Percentiles rank a stretch among this genome's conserved stretches.
Evolutionary conservation across 2,113 vertebrate genomes (phyloP).

Genomic region (Amphilophus citrinellus): DNA sequence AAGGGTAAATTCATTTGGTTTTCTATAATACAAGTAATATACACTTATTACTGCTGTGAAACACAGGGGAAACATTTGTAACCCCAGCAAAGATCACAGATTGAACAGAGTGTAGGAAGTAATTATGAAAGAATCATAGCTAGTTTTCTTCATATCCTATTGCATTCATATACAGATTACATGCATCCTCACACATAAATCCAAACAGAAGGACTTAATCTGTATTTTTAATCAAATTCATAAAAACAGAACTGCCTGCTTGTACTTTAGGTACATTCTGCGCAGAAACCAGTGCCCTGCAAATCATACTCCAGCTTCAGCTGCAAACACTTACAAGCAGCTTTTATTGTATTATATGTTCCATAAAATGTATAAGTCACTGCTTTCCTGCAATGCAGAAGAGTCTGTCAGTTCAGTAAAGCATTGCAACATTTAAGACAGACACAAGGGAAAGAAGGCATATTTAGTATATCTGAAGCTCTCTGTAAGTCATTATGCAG

Average conservation of each 20-base stretch:
- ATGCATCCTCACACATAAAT: background rate
- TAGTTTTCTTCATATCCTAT: background rate
- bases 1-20: background rate
- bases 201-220: background rate
- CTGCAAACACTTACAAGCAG: slow-evolving; percentile 2
- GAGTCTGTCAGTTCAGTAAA: slow-evolving; percentile 27
- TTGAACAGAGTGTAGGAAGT: background rate
- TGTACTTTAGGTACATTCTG: background rate
- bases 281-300: background rate
- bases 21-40: slow-evolving; percentile 2
- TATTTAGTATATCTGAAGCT: slow-evolving; percentile 58
- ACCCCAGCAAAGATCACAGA: slow-evolving; percentile 8
- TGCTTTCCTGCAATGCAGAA: slow-evolving; percentile 14
- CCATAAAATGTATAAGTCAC: slow-evolving; percentile 19
- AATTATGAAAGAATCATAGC: background rate
- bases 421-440: slow-evolving; percentile 43
- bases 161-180: background rate
- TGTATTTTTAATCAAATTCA: slow-evolving; percentile 5
- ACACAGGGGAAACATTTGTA: background rate
- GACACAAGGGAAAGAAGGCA: slow-evolving; percentile 26
- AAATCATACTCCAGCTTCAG: slow-evolving; percentile 11
- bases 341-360: slow-evolving; percentile 16
- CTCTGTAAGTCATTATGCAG: slow-evolving; percentile 41
- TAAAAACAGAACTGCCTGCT: background rate
- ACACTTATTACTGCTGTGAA: slow-evolving; percentile 7